Base-by-base conservation (phyloP, 1,140 invertebrate genomes). In the Dendrolimus kikuchii region DNA sequence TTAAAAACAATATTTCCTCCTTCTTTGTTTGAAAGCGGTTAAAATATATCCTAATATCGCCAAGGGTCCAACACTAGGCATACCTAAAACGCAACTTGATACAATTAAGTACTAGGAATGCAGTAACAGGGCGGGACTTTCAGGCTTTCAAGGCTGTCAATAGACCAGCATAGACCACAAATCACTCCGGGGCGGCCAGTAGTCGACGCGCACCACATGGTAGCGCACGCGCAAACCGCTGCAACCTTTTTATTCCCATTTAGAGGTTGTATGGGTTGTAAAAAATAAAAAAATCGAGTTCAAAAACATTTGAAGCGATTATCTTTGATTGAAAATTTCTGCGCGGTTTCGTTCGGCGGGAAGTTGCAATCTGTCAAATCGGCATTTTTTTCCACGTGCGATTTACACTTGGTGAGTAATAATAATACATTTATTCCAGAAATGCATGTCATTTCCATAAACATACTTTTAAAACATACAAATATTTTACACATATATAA, bases 71-170 rank as follows among this genome's bases (percentile, higher is more conserved):
- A n/a, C 43, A n/a, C 43, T 45, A 45, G n/a, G 1, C 43, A n/a
- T 45, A 1, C 23, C 44, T 60, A 57, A 51, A 60, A 59, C 42
- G 50, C 8, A 45, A 45, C 5, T 60, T 60, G 61, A 66, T 64
- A 62, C 64, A 64, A 74, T 68, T 67, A 63, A 60, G 55, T 54
- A 53, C 55, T 45, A 62, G 62, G 71, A 72, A 70, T 74, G 65
- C 66, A 9, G 62, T 57, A 71, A 60, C 61, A 62, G 63, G 64
- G 60, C 57, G 64, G 68, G 70, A 65, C 71, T 74, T 76, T 74
- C 67, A 71, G 71, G 68, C 71, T 71, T 80, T 82, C 79, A 78
- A 80, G 79, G 77, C 67, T 77, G 52, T 69, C 55, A 58, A 23
- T 23, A 23, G 23, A 1, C 23, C 23, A 23, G 23, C 23, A 23